These are phyloP conservation scores for Drosophila pseudotalamancana DNA, from an alignment of 2,888 invertebrate species.

Conservation along the genomic window DNA sequence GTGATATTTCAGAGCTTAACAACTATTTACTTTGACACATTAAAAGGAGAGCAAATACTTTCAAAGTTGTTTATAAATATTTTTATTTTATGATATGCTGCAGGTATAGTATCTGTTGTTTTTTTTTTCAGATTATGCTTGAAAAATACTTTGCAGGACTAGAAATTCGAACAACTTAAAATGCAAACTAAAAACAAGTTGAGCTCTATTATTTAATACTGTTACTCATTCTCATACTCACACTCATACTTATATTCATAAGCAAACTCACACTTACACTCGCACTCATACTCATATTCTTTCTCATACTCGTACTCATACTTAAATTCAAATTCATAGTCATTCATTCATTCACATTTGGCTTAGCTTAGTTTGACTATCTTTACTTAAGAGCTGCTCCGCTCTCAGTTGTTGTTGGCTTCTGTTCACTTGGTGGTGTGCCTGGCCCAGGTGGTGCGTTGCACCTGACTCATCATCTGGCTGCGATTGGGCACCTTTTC, in stretches of 20 bases:
- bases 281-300: not conserved
- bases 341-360: slow-evolving; percentile 9
- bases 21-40: slow-evolving; percentile 44
- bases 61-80: slow-evolving; percentile 8
- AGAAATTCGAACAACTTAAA: slow-evolving; percentile 43
- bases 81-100: slow-evolving; percentile 51
- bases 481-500: slow-evolving; percentile 94
- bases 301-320: slow-evolving; percentile 3
- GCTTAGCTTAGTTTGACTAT: slow-evolving; percentile 30
- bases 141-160: slow-evolving; percentile 48
- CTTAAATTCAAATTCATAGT: slow-evolving; percentile 5
- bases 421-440: slow-evolving; percentile 91
- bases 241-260: slow-evolving; percentile 3
- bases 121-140: slow-evolving; percentile 10
- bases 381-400: slow-evolving; percentile 38
- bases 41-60: slow-evolving; percentile 51
- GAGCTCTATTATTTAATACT: slow-evolving; percentile 66
- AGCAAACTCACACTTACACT: slow-evolving; percentile 4
- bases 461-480: slow-evolving; percentile 93
- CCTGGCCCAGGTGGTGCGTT: slow-evolving; percentile 92
- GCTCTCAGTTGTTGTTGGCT: slow-evolving; percentile 2
- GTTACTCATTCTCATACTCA: slow-evolving; percentile 35
- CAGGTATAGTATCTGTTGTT: slow-evolving; percentile 16
- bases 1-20: slow-evolving; percentile 27
- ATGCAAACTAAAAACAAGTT: slow-evolving; percentile 39